Conservation (phyloP, 2,888 invertebrate genomes). For the Colostygia pectinataria region DNA sequence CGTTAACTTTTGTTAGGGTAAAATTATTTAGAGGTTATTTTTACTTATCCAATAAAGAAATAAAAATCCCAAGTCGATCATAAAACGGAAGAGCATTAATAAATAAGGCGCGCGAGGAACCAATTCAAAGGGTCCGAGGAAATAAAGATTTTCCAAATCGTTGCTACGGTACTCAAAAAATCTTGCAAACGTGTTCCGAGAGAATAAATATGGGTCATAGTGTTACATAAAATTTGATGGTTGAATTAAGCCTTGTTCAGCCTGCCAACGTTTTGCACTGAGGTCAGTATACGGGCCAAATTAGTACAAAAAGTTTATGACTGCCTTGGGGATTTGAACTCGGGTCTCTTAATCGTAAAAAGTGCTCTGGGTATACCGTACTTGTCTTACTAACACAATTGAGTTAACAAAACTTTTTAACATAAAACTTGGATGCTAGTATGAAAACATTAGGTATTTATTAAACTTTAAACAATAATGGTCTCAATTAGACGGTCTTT, state of each 20-base stretch:
- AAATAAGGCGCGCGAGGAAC: constrained; percentile 61
- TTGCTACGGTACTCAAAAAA: constrained; percentile 72
- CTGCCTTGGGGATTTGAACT: constrained; percentile 10
- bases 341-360: constrained; percentile 4
- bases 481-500: too few species aligned
- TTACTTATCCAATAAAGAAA: constrained; percentile 48
- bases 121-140: constrained; percentile 59
- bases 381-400: neutral
- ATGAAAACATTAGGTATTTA: too few species aligned
- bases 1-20: neutral
- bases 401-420: neutral
- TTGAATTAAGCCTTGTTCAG: constrained; percentile 52
- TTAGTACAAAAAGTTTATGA: constrained; percentile 17
- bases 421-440: too few species aligned
- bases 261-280: constrained; percentile 13
- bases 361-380: neutral
- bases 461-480: too few species aligned
- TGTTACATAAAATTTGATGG: constrained; percentile 81
- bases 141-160: constrained; percentile 79
- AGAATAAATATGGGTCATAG: constrained; percentile 77
- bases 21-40: constrained; percentile 17
- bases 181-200: constrained; percentile 69
- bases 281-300: constrained; percentile 15
- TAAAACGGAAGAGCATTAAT: constrained; percentile 66
- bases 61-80: constrained; percentile 55